A percentile compares a stretch with the other conserved stretches of the same genome.
These are phyloP conservation scores for Heliconius melpomene DNA, from an alignment of 1,140 invertebrate genomes.

Conservation along the genomic window DNA sequence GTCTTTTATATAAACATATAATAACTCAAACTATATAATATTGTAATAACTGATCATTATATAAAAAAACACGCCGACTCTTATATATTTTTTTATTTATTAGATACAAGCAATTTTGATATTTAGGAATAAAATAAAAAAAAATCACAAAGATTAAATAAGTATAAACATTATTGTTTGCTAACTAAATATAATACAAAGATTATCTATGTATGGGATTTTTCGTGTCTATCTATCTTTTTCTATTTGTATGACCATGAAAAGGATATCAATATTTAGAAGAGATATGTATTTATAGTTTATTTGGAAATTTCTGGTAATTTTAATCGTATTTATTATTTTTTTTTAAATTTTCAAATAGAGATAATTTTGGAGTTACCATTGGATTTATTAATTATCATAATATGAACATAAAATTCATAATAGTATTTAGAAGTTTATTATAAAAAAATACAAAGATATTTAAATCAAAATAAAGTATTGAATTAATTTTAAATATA, in stretches of 20 bases:
- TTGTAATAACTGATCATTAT: neutral
- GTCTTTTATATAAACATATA: too few species aligned
- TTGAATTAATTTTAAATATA: neutral
- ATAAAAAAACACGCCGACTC: neutral
- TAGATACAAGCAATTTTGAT: neutral
- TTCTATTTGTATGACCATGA: neutral
- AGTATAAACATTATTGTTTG: conserved; percentile 40
- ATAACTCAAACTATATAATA: neutral
- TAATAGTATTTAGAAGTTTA: too few species aligned
- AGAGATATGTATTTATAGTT: neutral
- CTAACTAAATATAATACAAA: conserved; percentile 73
- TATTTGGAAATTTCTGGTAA: neutral
- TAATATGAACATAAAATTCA: too few species aligned
- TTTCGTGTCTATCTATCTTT: neutral
- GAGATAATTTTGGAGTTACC: neutral
- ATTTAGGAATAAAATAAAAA: neutral
- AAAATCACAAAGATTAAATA: neutral
- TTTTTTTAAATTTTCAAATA: neutral
- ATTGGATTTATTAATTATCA: too few species aligned
- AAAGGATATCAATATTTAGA: neutral
- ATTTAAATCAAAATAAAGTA: too few species aligned
- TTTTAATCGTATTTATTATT: neutral
- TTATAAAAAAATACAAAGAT: too few species aligned
- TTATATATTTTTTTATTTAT: neutral
- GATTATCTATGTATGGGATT: conserved; percentile 38